These are phyloP conservation scores for Hypena proboscidalis DNA, from an alignment of 2,888 invertebrate genomes.

Conservation along the genomic window DNA sequence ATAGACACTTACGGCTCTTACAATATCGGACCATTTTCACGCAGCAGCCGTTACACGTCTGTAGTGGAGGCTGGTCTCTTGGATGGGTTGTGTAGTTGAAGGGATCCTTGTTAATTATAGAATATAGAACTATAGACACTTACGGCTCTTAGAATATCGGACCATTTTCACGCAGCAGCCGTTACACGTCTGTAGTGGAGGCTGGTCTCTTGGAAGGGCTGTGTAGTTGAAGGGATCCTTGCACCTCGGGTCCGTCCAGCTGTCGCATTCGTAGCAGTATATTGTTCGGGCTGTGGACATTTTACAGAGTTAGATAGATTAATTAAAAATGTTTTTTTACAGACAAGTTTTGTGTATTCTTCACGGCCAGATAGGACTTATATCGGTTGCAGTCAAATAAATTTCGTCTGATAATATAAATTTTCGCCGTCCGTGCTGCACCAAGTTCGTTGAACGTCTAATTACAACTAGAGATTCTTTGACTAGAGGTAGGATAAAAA, in stretches of 20 bases:
- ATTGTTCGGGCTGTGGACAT: conserved; percentile 90
- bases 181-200: conserved; percentile 94
- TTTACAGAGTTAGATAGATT: conserved; percentile 13
- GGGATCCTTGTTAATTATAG: conserved; percentile 95
- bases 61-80: conserved; percentile 93
- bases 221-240: conserved; percentile 98
- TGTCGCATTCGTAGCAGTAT: conserved; percentile 97
- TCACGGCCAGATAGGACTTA: no score
- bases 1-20: conserved; percentile 95
- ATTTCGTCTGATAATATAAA: no score
- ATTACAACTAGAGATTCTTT: no score
- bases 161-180: conserved; percentile 99
- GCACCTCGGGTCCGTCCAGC: conserved; percentile 95
- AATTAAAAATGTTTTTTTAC: no score
- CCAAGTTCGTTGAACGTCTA: no score
- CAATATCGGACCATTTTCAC: conserved; percentile 98
- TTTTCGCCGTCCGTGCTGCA: no score
- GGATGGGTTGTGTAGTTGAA: conserved; percentile 96
- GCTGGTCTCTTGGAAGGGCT: conserved; percentile 93
- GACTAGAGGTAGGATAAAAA: no score
- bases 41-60: conserved; percentile 96
- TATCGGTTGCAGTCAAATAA: no score
- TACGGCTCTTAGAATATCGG: conserved; percentile 94
- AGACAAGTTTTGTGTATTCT: no score
- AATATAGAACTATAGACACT: conserved; percentile 70